Evolutionary conservation across 1,140 invertebrate species (phyloP), one percentile per base, ranked within the genome.

Genomic region (Bombus affinis): DNA sequence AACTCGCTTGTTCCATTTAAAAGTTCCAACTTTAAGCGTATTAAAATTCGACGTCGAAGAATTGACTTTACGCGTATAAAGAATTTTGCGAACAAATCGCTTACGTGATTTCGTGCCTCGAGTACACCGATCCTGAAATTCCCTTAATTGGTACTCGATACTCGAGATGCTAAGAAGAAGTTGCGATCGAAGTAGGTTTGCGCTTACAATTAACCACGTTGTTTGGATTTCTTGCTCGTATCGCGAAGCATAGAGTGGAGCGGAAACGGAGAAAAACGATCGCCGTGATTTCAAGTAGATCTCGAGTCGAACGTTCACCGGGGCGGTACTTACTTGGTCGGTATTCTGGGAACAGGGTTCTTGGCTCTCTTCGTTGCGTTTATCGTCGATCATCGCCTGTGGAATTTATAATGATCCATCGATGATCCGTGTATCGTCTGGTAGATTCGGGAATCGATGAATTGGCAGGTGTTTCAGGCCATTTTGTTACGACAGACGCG

Each of bases 301-400:
- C n/a, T 44, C 71, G 39, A 44, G 71, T 18, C 15, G 42, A 73
- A 73, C 6, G 39, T 44, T 44, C 71, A 13, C 25, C 10, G 13
- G 35, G 47, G 15, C 53, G 37, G 18, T 53, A 53, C 47, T 53
- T 65, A 28, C 71, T 81, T 73, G 80, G 53, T 37, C n/a, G 59
- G 12, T 76, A 83, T 83, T 83, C 81, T 76, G 47, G n/a, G 70
- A 62, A 81, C 80, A n/a, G 70, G 53, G 37, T 73, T 44, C 53
- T 81, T 81, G 81, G 72, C 81, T 83, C n/a, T 18, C 22, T 47
- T 22, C 72, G 47, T 15, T 28, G 18, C n/a, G 73, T 76, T 83
- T 76, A 53, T 76, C 68, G 53, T 66, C 59, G 59, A 83, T 83
- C 57, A 1, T 76, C 72, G 59, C 72, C 72, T n/a, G 47, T 83